A percentile compares a stretch with the other conserved stretches of the same genome.
phyloP scores from a whole-genome alignment of 2,797 vertebrate species.

The Pseudochirops corinnae region DNA sequence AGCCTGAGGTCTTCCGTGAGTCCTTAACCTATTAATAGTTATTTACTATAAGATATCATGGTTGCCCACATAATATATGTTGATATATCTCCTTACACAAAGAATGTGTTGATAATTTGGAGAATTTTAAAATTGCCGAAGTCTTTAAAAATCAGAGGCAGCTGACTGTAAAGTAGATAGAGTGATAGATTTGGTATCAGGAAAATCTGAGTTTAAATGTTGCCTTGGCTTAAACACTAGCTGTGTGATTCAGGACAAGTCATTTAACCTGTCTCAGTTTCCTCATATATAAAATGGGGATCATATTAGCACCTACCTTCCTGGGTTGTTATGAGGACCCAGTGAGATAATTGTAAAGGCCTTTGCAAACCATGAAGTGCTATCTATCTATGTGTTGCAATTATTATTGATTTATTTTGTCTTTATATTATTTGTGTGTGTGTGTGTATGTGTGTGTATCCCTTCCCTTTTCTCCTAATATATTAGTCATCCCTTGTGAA shows the following conservation, averaged over 20 bases:
- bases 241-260: background rate
- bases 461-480: background rate
- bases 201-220: background rate
- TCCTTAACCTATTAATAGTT: background rate
- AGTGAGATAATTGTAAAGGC: background rate
- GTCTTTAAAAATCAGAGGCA: background rate
- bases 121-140: background rate
- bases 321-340: background rate
- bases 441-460: too few species aligned
- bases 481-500: background rate
- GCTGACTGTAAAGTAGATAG: background rate
- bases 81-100: background rate
- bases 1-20: slow-evolving; percentile 58
- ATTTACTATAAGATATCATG: background rate
- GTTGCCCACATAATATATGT: background rate
- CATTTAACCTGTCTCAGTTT: background rate
- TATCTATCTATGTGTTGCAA: background rate
- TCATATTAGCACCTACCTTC: background rate
- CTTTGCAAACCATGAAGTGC: background rate
- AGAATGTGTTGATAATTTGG: background rate
- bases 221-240: background rate
- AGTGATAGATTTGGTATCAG: background rate
- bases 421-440: background rate
- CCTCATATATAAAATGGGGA: background rate
- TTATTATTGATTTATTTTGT: background rate